phyloP scores from a whole-genome alignment of 2,113 vertebrate genomes.

The Colistium nudipinnis region DNA sequence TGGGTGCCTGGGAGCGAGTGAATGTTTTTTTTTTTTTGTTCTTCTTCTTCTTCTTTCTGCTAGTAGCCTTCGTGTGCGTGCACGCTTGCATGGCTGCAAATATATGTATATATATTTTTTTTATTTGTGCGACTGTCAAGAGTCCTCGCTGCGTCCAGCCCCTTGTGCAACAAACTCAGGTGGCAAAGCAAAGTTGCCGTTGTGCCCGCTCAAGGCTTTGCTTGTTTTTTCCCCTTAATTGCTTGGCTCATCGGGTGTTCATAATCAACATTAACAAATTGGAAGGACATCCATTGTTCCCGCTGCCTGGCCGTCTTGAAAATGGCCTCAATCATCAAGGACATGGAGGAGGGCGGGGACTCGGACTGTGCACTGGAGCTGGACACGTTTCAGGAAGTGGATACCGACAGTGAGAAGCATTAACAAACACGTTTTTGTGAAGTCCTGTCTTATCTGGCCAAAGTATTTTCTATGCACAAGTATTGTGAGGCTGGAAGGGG shows the following conservation, averaged over 20 bases:
- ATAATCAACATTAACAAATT: slow-evolving; percentile 67
- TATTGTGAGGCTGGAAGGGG: neutral
- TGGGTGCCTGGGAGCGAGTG: neutral
- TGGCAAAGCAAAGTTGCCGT: slow-evolving; percentile 23
- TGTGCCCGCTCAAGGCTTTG: slow-evolving; percentile 26
- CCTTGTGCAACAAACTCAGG: slow-evolving; percentile 63
- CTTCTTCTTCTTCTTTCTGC: too few species aligned
- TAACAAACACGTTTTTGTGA: neutral
- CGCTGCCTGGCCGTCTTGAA: slow-evolving; percentile 61
- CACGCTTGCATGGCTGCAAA: neutral
- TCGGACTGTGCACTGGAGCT: slow-evolving; percentile 5
- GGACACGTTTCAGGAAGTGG: neutral
- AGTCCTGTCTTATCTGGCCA: neutral
- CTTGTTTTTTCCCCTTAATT: slow-evolving; percentile 19
- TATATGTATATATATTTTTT: too few species aligned
- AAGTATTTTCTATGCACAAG: neutral
- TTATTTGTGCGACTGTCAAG: slow-evolving; percentile 33
- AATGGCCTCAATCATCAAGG: slow-evolving; percentile 54
- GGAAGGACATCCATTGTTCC: slow-evolving; percentile 60
- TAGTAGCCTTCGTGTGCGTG: neutral
- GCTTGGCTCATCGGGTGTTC: slow-evolving; percentile 49
- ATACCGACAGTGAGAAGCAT: neutral
- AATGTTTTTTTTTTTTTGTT: too few species aligned
- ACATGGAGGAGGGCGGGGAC: slow-evolving; percentile 18
- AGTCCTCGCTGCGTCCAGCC: slow-evolving; percentile 38